These are phyloP conservation scores for Vireo altiloquus DNA, from an alignment of 2,113 vertebrate species.

Conservation along the genomic window DNA sequence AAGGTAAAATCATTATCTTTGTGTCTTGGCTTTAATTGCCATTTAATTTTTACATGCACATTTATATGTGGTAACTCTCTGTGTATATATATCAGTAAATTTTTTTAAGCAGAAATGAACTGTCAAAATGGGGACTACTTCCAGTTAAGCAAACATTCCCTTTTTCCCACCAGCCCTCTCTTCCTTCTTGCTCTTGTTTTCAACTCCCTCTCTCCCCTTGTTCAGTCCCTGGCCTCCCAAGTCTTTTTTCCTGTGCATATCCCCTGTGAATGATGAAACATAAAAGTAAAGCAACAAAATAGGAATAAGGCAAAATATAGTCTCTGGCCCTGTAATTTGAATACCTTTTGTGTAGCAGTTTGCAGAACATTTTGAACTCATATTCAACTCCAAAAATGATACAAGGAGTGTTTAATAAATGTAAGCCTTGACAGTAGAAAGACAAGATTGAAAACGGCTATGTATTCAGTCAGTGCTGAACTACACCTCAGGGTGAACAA, in stretches of 20 bases:
- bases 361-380: conserved; percentile 31
- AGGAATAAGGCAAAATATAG: not conserved
- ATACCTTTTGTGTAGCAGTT: not conserved
- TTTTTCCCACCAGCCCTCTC: not conserved
- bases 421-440: conserved; percentile 28
- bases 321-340: conserved; percentile 21
- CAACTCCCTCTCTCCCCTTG: not conserved
- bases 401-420: conserved; percentile 20
- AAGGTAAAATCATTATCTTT: conserved; percentile 16
- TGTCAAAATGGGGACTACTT: not conserved
- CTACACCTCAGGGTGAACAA: conserved; percentile 34
- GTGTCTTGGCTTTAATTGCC: not conserved
- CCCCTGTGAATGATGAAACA: not conserved
- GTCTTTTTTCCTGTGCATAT: not conserved
- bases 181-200: not conserved
- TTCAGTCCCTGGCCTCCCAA: not conserved
- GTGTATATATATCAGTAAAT: not conserved
- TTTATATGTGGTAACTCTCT: not conserved
- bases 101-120: conserved; percentile 4
- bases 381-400: conserved; percentile 26
- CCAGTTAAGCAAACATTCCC: not conserved
- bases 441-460: not conserved
- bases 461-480: not conserved
- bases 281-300: not conserved
- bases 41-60: conserved; percentile 5